Conservation (phyloP, 2,888 invertebrate species). For the Temnothorax rugatulus region DNA sequence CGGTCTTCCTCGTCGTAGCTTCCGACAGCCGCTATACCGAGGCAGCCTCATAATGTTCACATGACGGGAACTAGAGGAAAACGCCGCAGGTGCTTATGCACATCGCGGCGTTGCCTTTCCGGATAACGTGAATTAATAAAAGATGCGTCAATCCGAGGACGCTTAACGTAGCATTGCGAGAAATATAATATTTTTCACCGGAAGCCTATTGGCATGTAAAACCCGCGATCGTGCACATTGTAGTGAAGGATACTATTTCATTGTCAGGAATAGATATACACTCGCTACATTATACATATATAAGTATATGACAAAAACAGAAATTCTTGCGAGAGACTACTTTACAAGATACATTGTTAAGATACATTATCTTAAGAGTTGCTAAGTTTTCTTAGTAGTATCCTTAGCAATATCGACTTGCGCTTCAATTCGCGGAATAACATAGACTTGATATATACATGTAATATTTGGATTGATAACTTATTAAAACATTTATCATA, state of each 20-base stretch:
- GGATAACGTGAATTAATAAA: constrained; percentile 48
- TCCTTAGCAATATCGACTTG: background rate
- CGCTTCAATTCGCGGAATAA: background rate
- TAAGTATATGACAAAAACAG: background rate
- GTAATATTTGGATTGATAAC: background rate
- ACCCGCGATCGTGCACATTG: background rate
- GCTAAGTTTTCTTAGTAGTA: background rate
- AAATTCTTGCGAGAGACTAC: background rate
- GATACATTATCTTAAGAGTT: background rate
- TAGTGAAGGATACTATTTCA: background rate
- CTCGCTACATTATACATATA: background rate
- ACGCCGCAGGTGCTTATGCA: constrained; percentile 24
- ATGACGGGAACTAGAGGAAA: constrained; percentile 48
- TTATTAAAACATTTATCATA: background rate
- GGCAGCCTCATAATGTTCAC: constrained; percentile 49
- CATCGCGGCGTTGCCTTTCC: constrained; percentile 19
- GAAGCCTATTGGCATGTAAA: background rate
- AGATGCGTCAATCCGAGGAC: constrained; percentile 35
- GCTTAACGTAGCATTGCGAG: constrained; percentile 15
- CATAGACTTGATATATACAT: background rate
- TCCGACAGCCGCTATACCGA: constrained; percentile 47
- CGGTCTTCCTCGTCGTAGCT: constrained; percentile 45
- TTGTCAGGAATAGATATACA: background rate
- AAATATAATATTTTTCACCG: constrained; percentile 14
- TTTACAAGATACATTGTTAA: background rate